Percentiles rank a stretch among this genome's conserved stretches.
Conservation (phyloP, 1,140 invertebrate genomes). For the Drosophila sulfurigaster region DNA sequence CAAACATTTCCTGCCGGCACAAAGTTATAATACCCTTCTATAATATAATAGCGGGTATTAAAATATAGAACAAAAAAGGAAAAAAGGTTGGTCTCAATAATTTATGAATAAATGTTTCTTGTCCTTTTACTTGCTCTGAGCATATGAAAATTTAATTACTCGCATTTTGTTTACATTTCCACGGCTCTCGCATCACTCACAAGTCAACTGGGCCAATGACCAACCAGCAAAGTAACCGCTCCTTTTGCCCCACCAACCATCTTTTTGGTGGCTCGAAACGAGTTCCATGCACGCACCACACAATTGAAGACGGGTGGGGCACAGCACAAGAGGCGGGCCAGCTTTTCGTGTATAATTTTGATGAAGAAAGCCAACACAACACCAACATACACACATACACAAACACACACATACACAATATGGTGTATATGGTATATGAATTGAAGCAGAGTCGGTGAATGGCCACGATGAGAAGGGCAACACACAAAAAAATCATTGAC, state of each 20-base stretch:
- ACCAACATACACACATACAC: no score
- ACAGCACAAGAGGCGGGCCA: neutral
- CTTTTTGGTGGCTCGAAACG: conserved; percentile 33
- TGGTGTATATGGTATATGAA: neutral
- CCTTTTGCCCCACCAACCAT: neutral
- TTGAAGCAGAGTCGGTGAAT: conserved; percentile 2
- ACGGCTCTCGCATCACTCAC: conserved; percentile 46
- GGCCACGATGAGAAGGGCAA: neutral
- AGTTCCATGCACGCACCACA: conserved; percentile 58
- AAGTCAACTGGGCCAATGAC: conserved; percentile 52
- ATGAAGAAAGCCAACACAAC: conserved; percentile 9
- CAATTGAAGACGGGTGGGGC: conserved; percentile 6
- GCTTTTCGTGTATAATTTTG: conserved; percentile 11
- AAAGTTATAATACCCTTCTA: no score
- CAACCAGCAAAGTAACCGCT: conserved; percentile 12
- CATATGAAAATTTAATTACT: conserved; percentile 79
- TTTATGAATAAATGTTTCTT: conserved; percentile 63
- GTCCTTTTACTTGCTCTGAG: conserved; percentile 32
- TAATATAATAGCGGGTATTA: no score
- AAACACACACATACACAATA: neutral
- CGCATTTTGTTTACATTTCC: conserved; percentile 75
- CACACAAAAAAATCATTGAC: conserved; percentile 8
- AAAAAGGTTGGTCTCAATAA: conserved; percentile 60
- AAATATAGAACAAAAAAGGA: neutral
- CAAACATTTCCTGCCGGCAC: no score